These are phyloP conservation scores for Synergus laeviventris DNA, from an alignment of 2,888 invertebrate genomes.

Conservation along the genomic window DNA sequence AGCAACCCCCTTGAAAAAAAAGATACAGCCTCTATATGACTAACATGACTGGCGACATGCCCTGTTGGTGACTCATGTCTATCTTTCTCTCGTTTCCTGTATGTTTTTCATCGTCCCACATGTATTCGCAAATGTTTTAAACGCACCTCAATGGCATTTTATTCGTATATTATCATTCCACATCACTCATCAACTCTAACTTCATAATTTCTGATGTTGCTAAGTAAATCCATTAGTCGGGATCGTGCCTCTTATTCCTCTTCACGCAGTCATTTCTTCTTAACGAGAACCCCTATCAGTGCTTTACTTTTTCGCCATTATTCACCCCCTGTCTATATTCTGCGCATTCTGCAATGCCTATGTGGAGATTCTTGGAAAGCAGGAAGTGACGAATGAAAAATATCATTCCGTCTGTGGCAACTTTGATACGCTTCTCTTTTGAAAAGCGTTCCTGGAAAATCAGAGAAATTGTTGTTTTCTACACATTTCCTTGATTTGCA, in stretches of 20 bases:
- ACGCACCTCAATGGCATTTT: conserved; percentile 16
- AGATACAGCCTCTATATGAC: neutral
- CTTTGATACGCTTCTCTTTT: neutral
- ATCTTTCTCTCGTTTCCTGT: neutral
- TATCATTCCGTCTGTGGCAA: neutral
- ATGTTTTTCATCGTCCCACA: neutral
- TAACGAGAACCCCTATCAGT: conserved; percentile 14
- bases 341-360: conserved; percentile 1
- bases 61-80: neutral
- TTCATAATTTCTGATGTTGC: conserved; percentile 13
- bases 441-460: neutral
- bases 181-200: conserved; percentile 11
- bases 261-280: conserved; percentile 18
- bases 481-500: conserved; percentile 37
- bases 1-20: neutral
- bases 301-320: conserved; percentile 4
- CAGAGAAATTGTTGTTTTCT: conserved; percentile 18
- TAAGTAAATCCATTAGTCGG: conserved; percentile 7
- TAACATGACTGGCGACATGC: neutral
- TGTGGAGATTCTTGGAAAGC: conserved; percentile 7
- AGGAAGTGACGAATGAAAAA: conserved; percentile 5
- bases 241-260: conserved; percentile 4
- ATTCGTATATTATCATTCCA: conserved; percentile 14
- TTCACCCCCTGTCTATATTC: neutral
- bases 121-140: conserved; percentile 11